Base-by-base conservation (phyloP, 2,888 invertebrate genomes). In the Epinotia brunnichana region DNA sequence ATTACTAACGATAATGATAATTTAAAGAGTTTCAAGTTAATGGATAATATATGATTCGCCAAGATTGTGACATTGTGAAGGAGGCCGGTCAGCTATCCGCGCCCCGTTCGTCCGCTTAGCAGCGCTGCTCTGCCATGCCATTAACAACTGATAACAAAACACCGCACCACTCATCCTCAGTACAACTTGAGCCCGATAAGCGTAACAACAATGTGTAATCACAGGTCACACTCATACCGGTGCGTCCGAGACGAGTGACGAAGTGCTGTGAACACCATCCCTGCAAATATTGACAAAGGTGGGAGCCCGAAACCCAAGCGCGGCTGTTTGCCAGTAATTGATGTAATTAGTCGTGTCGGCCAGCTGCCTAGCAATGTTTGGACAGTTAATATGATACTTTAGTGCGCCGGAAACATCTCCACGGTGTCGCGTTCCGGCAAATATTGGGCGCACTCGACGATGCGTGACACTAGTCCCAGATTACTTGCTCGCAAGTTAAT, bases 321-420 rank as follows among this genome's bases (percentile, higher is more conserved):
- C 79, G 76, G 78, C 81, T 92, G 90, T 92, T 92, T 91, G 87
- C 87, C 89, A 89, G 90, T 92, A 91, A 93, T 93, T 92, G 93
- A 92, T 89, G 93, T 93, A 93, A 93, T 93, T 93, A 92, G 93
- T 92, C 92, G 92, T 92, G 91, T 92, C 92, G 89, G 78, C 80
- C 92, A 92, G 91, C 92, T 91, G 92, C 88, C 83, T 74, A 70
- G 85, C 82, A 79, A 80, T 91, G 89, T 93, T 91, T 92, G 87
- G 81, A 85, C 85, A 85, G 91, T 88, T 87, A 87, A 92, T 90
- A 89, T 88, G 92, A 93, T 92, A 93, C 92, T 92, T 90, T 87
- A 83, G 86, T 81, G 80, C 86, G 83, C 90, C 91, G 92, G 92
- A 93, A 91, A 90, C 91, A 86, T 90, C 89, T 90, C 87, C 85